Conservation (phyloP, 2,113 vertebrate species). For the Vicugna pacos region DNA sequence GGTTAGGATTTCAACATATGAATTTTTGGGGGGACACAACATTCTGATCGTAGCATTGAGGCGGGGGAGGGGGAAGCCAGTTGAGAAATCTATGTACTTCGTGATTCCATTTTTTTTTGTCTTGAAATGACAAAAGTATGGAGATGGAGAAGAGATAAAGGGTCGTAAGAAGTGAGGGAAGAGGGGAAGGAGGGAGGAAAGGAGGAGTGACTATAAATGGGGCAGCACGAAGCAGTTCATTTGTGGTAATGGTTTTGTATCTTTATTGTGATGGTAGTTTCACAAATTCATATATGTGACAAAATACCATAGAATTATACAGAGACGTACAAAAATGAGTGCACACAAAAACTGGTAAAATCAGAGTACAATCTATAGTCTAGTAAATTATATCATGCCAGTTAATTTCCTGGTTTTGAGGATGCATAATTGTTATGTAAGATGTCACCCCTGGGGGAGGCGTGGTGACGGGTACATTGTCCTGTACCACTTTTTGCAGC, state of each 20-base stretch:
- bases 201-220: not conserved
- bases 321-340: not conserved
- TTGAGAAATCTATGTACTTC: not conserved
- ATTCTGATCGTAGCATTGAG: not conserved
- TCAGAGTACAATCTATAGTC: not conserved
- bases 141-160: not conserved
- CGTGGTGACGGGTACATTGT: not conserved
- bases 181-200: not conserved
- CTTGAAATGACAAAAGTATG: constrained; percentile 10
- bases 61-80: too few relatives aligned
- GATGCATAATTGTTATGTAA: not conserved
- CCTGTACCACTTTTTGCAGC: not conserved
- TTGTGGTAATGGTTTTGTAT: not conserved
- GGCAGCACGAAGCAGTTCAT: not conserved
- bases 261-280: not conserved
- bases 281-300: not conserved
- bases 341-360: not conserved
- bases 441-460: not conserved
- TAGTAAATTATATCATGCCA: not conserved
- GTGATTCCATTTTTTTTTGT: not conserved
- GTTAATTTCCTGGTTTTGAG: not conserved
- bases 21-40: not conserved
- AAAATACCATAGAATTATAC: not conserved
- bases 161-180: not conserved
- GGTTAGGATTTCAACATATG: too few relatives aligned